A percentile compares a stretch with the other conserved stretches of the same genome.
phyloP scores from a whole-genome alignment of 2,888 invertebrate species.

The Chesias legatella region DNA sequence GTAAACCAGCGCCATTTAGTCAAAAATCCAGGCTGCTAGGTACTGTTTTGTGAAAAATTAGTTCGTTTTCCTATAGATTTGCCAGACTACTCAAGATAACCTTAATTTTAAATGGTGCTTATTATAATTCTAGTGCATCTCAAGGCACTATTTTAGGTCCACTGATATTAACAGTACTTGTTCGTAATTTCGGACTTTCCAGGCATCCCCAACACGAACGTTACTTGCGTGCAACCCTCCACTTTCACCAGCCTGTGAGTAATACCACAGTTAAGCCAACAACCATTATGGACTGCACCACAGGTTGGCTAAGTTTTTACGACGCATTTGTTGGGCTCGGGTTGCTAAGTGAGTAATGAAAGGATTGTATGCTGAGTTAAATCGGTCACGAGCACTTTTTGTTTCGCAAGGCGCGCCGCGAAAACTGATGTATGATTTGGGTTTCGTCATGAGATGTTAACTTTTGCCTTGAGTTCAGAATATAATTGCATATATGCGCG shows the following conservation, averaged over 20 bases:
- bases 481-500: too few species aligned
- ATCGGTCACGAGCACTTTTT: slow-evolving; percentile 24
- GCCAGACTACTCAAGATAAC: too few species aligned
- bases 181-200: neutral
- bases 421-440: slow-evolving; percentile 18
- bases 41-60: too few species aligned
- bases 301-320: slow-evolving; percentile 3
- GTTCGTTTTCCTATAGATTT: too few species aligned
- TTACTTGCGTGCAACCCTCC: slow-evolving; percentile 15
- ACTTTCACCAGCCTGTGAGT: slow-evolving; percentile 13
- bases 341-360: slow-evolving; percentile 30
- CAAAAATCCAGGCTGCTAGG: too few species aligned
- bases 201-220: neutral
- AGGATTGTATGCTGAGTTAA: slow-evolving; percentile 19
- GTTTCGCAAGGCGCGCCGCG: slow-evolving; percentile 17
- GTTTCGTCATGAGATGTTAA: slow-evolving; percentile 13
- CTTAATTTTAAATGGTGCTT: too few species aligned
- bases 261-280: slow-evolving; percentile 11
- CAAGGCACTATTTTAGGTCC: too few species aligned
- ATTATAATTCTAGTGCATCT: too few species aligned
- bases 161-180: too few species aligned
- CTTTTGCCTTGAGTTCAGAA: slow-evolving; percentile 5
- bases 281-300: neutral
- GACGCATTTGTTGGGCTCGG: slow-evolving; percentile 17
- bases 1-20: too few species aligned